Evolutionary conservation across 2,888 invertebrate species (phyloP).

Genomic region (Caenorhabditis parvicauda): DNA sequence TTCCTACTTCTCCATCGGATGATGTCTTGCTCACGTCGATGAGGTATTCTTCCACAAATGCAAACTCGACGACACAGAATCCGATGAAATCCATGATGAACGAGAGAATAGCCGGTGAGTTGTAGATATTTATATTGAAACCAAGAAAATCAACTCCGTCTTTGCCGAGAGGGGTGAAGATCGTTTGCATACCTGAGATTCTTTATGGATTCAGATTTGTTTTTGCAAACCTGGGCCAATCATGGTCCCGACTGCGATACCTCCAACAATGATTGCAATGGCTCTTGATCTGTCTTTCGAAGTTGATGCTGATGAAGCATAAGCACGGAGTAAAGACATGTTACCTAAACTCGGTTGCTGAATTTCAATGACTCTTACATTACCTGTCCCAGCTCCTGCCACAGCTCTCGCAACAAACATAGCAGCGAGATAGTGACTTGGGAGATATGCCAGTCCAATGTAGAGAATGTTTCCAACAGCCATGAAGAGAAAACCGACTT

Average conservation of each 20-base stretch:
- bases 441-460: slow-evolving; percentile 23
- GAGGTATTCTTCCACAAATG: slow-evolving; percentile 36
- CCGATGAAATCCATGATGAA: slow-evolving; percentile 26
- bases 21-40: slow-evolving; percentile 8
- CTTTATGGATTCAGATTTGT: not conserved
- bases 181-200: slow-evolving; percentile 29
- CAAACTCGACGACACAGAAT: slow-evolving; percentile 23
- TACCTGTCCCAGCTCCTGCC: slow-evolving; percentile 38
- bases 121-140: slow-evolving; percentile 37
- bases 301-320: slow-evolving; percentile 39
- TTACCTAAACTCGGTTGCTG: slow-evolving; percentile 21
- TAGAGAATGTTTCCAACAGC: slow-evolving; percentile 36
- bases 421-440: slow-evolving; percentile 18
- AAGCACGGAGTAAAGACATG: slow-evolving; percentile 37
- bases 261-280: slow-evolving; percentile 39
- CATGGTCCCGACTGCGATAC: slow-evolving; percentile 44
- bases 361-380: not conserved
- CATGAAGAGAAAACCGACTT: slow-evolving; percentile 35
- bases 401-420: slow-evolving; percentile 35
- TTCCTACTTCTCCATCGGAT: not conserved
- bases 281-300: slow-evolving; percentile 35
- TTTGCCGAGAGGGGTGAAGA: slow-evolving; percentile 40
- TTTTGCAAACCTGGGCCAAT: slow-evolving; percentile 31
- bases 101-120: slow-evolving; percentile 34
- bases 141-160: slow-evolving; percentile 20